Percentiles rank a stretch among this genome's conserved stretches.
These are phyloP conservation scores for Dioctria linearis DNA, from an alignment of 2,888 invertebrate genomes.

Conservation along the genomic window DNA sequence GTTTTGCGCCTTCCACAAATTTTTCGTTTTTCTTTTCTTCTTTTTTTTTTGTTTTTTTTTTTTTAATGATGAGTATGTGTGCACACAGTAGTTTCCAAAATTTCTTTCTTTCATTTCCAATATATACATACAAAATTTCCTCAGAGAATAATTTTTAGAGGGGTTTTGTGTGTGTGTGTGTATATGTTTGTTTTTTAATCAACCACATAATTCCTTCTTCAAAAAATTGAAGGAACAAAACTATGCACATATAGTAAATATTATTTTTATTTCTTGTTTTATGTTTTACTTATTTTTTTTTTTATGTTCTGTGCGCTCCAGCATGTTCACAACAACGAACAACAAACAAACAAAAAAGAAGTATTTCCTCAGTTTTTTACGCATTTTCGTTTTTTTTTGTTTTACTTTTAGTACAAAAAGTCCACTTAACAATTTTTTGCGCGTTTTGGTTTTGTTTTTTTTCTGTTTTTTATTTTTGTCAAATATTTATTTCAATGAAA, in stretches of 20 bases:
- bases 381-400: constrained; percentile 15
- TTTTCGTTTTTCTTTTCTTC: constrained; percentile 5
- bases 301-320: neutral
- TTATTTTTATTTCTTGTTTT: too few species aligned
- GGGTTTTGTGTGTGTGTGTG: too few species aligned
- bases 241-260: neutral
- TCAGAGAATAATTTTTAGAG: too few species aligned
- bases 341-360: neutral
- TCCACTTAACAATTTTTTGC: neutral
- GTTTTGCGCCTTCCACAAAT: constrained; percentile 11
- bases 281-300: neutral
- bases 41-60: neutral
- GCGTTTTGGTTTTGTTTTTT: constrained; percentile 10
- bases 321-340: neutral
- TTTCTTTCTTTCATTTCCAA: too few species aligned
- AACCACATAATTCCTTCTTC: neutral
- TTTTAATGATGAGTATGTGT: neutral
- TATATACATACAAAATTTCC: too few species aligned
- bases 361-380: constrained; percentile 3
- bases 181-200: neutral
- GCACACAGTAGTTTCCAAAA: too few species aligned
- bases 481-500: neutral
- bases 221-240: constrained; percentile 2
- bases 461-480: neutral
- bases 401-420: constrained; percentile 19